Evolutionary conservation across 2,113 vertebrate genomes (phyloP), one percentile per base, ranked within the genome.

Genomic region (Cololabis saira): DNA sequence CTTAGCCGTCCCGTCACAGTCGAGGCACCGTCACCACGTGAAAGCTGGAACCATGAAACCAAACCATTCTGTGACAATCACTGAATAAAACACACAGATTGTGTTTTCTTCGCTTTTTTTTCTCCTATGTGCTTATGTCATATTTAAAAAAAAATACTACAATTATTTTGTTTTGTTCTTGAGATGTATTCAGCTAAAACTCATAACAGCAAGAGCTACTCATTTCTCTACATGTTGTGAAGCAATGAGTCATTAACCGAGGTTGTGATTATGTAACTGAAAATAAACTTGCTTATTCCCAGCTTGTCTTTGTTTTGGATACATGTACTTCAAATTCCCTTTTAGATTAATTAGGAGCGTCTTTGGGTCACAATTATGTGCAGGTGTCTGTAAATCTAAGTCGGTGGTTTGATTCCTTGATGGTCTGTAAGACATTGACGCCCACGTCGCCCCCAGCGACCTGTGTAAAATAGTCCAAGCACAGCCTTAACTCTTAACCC

Each of bases 201-300:
- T 15, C 44, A 67, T 22, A 47, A 11, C 54, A 37, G 11, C 18
- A 67, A 69, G 30, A 60, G 50, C 12, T 19, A 3, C 40, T 53
- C 15, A 18, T 43, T 30, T 19, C 22, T 19, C 10, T 72, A 47
- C 24, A 27, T 27, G 24, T 27, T 27, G 43, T 63, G 49, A 22
- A 30, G 57, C 33, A 54, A 59, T 22, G 1, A 3, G 16, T 43
- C 4, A 1, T 40, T 33, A 44, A 14, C 48, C 33, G 61, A 73
- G 65, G 40, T 53, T 67, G 54, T 75, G 22, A 65, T 74, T 45
- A 63, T 83, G 52, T 70, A 78, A 52, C 45, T 71, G 47, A 63
- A 79, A 88, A 86, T 86, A 88, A 87, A 90, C 57, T 16, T 69
- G 69, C 74, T 61, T 69, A 80, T 70, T 57, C 55, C 8, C 16